Percentiles rank a stretch among this genome's conserved stretches.
These are phyloP conservation scores for Rhabdomys pumilio DNA, from an alignment of 2,797 vertebrate genomes.

Conservation along the genomic window DNA sequence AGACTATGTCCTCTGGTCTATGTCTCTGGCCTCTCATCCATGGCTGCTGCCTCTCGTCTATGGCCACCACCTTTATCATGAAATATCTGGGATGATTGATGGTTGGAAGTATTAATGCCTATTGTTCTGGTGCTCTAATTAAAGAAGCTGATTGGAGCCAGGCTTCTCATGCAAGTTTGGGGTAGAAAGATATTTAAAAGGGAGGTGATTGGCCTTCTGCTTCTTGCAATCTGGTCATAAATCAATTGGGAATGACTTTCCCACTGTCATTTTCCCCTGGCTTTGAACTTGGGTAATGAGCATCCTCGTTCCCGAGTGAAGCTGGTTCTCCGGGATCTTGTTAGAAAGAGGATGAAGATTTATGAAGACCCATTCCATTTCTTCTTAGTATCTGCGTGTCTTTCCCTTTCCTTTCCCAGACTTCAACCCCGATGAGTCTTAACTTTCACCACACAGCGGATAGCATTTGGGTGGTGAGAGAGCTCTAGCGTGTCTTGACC, in stretches of 20 bases:
- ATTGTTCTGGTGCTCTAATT: conserved; percentile 86
- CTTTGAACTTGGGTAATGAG: conserved; percentile 87
- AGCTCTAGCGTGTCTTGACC: conserved; percentile 58
- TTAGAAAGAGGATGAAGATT: conserved; percentile 86
- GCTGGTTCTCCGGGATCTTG: conserved; percentile 85
- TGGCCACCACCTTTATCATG: conserved; percentile 79
- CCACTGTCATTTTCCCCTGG: conserved; percentile 87
- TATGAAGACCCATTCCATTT: conserved; percentile 85
- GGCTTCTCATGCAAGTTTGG: conserved; percentile 83
- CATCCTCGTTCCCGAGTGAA: conserved; percentile 84
- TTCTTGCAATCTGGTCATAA: conserved; percentile 87
- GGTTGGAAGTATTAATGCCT: conserved; percentile 84
- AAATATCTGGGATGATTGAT: conserved; percentile 87
- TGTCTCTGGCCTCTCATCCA: neutral
- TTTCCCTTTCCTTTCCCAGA: neutral
- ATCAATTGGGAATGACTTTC: conserved; percentile 87
- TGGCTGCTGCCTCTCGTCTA: neutral
- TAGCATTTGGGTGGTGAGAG: conserved; percentile 58
- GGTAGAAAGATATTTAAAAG: conserved; percentile 87
- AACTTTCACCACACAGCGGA: conserved; percentile 28
- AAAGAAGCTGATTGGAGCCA: conserved; percentile 84
- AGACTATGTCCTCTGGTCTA: neutral
- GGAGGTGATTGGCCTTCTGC: conserved; percentile 81
- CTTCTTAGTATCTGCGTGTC: conserved; percentile 9
- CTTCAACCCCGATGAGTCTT: conserved; percentile 38